phyloP scores from a whole-genome alignment of 2,888 invertebrate genomes.

The Zelleria hepariella region DNA sequence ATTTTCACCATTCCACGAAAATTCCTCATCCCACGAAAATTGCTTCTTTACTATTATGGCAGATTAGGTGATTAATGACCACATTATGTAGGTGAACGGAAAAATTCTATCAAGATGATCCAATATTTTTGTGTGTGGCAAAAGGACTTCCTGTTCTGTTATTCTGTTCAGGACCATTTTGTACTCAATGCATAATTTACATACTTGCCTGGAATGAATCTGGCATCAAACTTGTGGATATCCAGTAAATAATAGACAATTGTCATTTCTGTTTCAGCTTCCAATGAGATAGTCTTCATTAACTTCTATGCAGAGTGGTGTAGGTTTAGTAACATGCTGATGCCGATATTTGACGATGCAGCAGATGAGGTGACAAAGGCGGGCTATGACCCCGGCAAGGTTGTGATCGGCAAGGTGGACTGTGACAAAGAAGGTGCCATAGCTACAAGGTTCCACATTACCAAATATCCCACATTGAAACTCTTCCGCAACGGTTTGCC shows the following conservation, averaged over 20 bases:
- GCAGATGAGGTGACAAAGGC: conserved; percentile 86
- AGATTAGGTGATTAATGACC: too few relatives aligned
- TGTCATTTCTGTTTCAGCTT: conserved; percentile 76
- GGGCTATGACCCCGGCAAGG: conserved; percentile 85
- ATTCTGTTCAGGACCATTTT: too few relatives aligned
- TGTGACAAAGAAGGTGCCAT: conserved; percentile 93
- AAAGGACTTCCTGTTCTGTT: too few relatives aligned
- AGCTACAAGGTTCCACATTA: conserved; percentile 93
- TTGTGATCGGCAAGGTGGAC: conserved; percentile 96
- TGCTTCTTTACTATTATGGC: too few relatives aligned
- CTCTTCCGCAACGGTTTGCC: conserved; percentile 91
- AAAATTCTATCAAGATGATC: too few relatives aligned
- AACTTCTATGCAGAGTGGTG: conserved; percentile 99
- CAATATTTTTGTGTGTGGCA: too few relatives aligned
- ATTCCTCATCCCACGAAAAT: too few relatives aligned
- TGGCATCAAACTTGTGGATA: too few relatives aligned
- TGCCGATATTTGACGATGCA: conserved; percentile 97
- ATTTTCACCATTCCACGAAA: neutral
- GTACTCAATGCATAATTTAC: too few relatives aligned
- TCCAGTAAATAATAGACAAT: neutral
- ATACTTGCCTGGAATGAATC: too few relatives aligned
- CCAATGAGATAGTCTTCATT: conserved; percentile 96
- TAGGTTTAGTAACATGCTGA: conserved; percentile 96
- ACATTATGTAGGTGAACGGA: too few relatives aligned
- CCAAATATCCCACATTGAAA: conserved; percentile 98